Evolutionary conservation across 1,140 invertebrate species (phyloP), one percentile per base, ranked within the genome.

Genomic region (Heliothis subflexa): DNA sequence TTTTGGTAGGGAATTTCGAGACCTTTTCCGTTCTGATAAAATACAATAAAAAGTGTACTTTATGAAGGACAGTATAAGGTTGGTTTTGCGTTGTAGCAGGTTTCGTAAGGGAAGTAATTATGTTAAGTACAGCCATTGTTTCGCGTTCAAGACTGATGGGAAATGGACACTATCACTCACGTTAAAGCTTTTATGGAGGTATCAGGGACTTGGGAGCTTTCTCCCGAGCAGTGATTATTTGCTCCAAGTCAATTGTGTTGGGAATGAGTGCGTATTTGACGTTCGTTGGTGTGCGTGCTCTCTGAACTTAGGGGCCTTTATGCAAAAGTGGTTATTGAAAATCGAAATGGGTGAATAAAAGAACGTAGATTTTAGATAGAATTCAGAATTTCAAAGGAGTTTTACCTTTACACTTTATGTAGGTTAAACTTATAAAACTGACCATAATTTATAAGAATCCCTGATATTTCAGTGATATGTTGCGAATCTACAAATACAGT

Each of bases 71-170:
- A 5, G 1, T 1, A 11, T 62, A 75, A 40, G 47, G 72, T 33
- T 10, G 45, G 11, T 52, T 50, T 75, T 75, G 0, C 7, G 1
- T 62, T 62, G 45, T 13, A 10, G 2, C 1, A 10, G 16, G 62
- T 49, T 49, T 62, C 18, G 33, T 28, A 61, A 25, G 72, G 72
- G 57, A 50, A 75, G 57, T 59, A 62, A 75, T 75, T 75, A 75
- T 75, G 72, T 75, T 75, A 75, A 75, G 72, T 75, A 62, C 47
- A n/a, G 10, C 45, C 25, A 75, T 75, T 75, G 72, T 75, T 75
- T 47, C 45, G 9, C 57, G 21, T 62, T 62, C 14, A 62, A 70
- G 66, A 70, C 45, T 47, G 52, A 75, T 75, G 72, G 72, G 13
- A 21, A 75, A 75, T 75, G 72, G 72, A 75, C 57, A 75, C 72